Evolutionary conservation across 2,888 invertebrate genomes (phyloP), one percentile per base, ranked within the genome.

Genomic region (Parthenolecanium corni): DNA sequence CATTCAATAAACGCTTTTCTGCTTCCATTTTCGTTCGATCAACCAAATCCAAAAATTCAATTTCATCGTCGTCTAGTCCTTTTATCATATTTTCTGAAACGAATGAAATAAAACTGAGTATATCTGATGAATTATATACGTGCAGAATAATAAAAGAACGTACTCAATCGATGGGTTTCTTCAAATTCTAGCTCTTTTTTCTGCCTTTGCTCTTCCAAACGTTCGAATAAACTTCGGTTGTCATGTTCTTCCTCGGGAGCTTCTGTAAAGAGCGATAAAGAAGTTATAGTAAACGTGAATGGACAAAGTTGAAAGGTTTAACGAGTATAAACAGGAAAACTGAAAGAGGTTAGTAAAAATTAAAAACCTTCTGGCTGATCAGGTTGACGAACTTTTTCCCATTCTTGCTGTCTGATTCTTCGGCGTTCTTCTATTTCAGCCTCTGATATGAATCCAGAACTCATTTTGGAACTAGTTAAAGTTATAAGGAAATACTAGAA

Each of bases 41-140:
- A 2, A 97, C 91, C 64, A 89, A 78, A 71, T 96, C 92, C 52
- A 97, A 76, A 74, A 96, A 97, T 66, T 92, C 88, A 0, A 92
- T 88, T 76, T 97, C 97, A 73, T 96, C 97, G 72, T 95, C 95
- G 72, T 96, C 94, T 52, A 97, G 76, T 0, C 94, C 94, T 72
- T 92, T 76, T 2, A 82, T 78, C 72, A 80, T 76, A 70, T 81
- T 80, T 70, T 79, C 80, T 80, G 69, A 21, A 71, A 64, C 31
- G 42, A 11, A 40, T 18, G 23, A 44, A 2, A 36, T 6, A 62
- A 3, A 62, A 49, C 18, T 9, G 14, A 58, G 20, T 23, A 38
- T 56, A 24, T 1, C 12, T 4, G 9, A 5, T 18, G 18, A 2
- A 18, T n/a, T 24, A 52, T 2, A 24, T 31, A n/a, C n/a, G 2